Percentiles rank a stretch among this genome's conserved stretches.
Evolutionary conservation across 2,888 invertebrate genomes (phyloP).

Genomic region (Clunio marinus): DNA sequence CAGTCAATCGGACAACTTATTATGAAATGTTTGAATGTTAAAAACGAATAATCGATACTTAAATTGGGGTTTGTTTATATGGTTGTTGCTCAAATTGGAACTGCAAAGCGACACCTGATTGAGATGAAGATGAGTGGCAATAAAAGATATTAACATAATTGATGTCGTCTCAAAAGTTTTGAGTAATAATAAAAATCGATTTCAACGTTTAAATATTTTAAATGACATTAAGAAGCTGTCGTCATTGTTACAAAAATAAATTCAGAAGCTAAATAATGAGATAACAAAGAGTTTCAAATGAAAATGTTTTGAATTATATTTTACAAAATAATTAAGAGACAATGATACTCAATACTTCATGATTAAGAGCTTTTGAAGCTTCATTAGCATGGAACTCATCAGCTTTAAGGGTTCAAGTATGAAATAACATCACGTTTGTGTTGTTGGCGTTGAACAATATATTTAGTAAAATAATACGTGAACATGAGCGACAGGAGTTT

Average conservation of each 20-base stretch:
- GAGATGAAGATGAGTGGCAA: background rate
- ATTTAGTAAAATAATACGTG: no score
- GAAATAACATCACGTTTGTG: background rate
- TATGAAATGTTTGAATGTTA: background rate
- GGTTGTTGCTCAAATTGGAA: background rate
- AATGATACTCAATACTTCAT: no score
- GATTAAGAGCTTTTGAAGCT: no score
- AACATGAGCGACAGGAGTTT: background rate
- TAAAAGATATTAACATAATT: constrained; percentile 29
- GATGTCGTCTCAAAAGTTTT: background rate
- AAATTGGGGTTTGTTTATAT: background rate
- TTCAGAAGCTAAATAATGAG: background rate
- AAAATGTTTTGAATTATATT: background rate
- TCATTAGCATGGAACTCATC: background rate
- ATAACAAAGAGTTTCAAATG: background rate
- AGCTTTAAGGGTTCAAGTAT: background rate
- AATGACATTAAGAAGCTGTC: background rate
- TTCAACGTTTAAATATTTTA: background rate
- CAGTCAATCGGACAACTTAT: background rate
- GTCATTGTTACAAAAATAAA: background rate
- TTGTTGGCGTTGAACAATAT: no score
- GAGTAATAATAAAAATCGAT: background rate
- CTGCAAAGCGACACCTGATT: constrained; percentile 15
- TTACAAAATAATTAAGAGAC: no score
- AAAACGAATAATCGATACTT: background rate